Evolutionary conservation across 2,888 invertebrate species (phyloP).

Genomic region (Leptinotarsa haldemani): DNA sequence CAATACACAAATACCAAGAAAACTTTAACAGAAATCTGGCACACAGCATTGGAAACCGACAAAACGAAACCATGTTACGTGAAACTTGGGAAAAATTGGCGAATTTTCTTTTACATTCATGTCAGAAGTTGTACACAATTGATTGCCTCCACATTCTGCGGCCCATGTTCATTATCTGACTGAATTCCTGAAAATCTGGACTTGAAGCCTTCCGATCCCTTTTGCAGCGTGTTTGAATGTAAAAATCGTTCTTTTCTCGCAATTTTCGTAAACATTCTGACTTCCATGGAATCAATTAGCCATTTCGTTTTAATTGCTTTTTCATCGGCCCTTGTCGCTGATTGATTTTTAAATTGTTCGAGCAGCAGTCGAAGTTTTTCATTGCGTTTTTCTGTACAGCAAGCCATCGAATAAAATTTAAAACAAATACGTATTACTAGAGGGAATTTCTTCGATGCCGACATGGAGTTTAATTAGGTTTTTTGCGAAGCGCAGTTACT

Average conservation of each 20-base stretch:
- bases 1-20: no score
- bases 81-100: no score
- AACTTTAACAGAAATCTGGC: no score
- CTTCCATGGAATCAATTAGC: constrained; percentile 16
- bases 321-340: neutral
- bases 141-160: neutral
- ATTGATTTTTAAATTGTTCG: constrained; percentile 19
- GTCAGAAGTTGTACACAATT: neutral
- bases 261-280: neutral
- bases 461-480: constrained; percentile 21
- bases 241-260: neutral
- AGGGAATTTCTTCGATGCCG: constrained; percentile 13
- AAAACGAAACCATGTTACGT: no score
- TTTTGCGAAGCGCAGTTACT: neutral
- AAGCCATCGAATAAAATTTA: constrained; percentile 21
- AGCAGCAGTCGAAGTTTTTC: constrained; percentile 12
- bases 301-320: constrained; percentile 16
- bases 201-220: neutral
- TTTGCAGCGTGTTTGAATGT: constrained; percentile 1
- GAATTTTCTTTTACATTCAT: no score
- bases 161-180: neutral
- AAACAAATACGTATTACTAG: constrained; percentile 24
- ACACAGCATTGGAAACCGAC: no score
- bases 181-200: neutral
- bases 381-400: constrained; percentile 8